Percentiles rank a stretch among this genome's conserved stretches.
phyloP scores from a whole-genome alignment of 2,113 vertebrate species.

The Apodemus speciosus region DNA sequence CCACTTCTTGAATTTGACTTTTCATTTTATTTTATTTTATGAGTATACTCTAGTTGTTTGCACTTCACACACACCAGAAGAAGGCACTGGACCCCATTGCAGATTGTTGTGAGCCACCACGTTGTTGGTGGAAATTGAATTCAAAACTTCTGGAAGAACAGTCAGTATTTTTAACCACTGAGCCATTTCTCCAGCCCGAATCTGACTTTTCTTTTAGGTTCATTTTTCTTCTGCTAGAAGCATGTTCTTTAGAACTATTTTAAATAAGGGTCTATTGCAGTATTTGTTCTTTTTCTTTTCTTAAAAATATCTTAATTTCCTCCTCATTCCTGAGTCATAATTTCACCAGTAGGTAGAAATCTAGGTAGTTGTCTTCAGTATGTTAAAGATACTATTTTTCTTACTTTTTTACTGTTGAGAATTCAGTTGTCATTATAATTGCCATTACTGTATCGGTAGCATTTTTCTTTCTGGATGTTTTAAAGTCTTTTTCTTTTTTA shows the following conservation, averaged over 20 bases:
- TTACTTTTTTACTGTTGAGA: slow-evolving; percentile 45
- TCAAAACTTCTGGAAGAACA: too few relatives aligned
- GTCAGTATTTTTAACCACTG: too few relatives aligned
- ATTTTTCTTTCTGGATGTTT: slow-evolving; percentile 37
- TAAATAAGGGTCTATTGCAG: slow-evolving; percentile 10
- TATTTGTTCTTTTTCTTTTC: slow-evolving; percentile 37
- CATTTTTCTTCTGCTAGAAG: slow-evolving; percentile 21
- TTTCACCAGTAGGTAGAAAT: slow-evolving; percentile 13
- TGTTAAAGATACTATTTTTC: slow-evolving; percentile 27
- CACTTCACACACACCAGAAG: too few relatives aligned
- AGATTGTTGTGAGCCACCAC: too few relatives aligned
- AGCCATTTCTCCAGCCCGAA: background rate
- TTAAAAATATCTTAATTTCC: slow-evolving; percentile 45
- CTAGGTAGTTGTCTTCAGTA: background rate
- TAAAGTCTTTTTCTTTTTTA: background rate
- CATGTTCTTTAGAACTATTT: slow-evolving; percentile 51
- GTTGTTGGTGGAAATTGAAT: too few relatives aligned
- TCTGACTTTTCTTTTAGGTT: slow-evolving; percentile 31
- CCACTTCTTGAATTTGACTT: background rate
- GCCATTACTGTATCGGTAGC: background rate
- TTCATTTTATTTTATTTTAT: background rate
- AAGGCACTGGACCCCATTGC: too few relatives aligned
- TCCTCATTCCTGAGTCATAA: slow-evolving; percentile 24
- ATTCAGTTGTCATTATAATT: slow-evolving; percentile 22
- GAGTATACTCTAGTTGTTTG: too few relatives aligned